Conservation (phyloP, 2,113 vertebrate genomes). For the Naja naja region DNA sequence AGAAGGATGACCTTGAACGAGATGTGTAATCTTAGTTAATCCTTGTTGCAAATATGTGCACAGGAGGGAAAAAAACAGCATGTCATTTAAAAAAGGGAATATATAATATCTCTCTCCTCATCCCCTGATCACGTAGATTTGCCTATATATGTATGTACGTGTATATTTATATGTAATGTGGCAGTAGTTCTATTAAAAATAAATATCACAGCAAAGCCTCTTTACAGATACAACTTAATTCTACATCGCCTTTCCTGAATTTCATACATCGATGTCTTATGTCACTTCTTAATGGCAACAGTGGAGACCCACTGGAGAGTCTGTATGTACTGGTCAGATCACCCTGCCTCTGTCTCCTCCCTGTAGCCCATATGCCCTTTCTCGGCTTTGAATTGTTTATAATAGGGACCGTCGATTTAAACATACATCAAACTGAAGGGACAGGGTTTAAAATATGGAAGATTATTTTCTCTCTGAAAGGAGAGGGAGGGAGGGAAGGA, state of each 20-base stretch:
- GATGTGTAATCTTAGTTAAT: conserved; percentile 63
- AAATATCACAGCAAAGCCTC: conserved; percentile 63
- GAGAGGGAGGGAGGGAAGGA: not conserved
- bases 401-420: conserved; percentile 52
- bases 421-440: conserved; percentile 35
- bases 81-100: conserved; percentile 62
- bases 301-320: conserved; percentile 15
- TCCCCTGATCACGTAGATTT: conserved; percentile 27
- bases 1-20: conserved; percentile 71
- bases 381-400: conserved; percentile 35
- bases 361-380: not conserved
- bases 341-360: not conserved
- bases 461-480: conserved; percentile 9
- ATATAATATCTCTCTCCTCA: conserved; percentile 57
- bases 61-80: conserved; percentile 46
- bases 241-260: not conserved
- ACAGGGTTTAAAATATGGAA: conserved; percentile 42
- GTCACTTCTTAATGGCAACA: conserved; percentile 55
- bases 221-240: conserved; percentile 50
- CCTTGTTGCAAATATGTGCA: conserved; percentile 61
- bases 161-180: conserved; percentile 38
- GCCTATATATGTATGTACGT: not conserved
- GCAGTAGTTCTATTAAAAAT: conserved; percentile 63
- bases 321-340: not conserved
- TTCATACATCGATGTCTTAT: not conserved